Percentiles rank a stretch among this genome's conserved stretches.
These are phyloP conservation scores for Porphyrio hochstetteri DNA, from an alignment of 2,113 vertebrate genomes.

Conservation along the genomic window DNA sequence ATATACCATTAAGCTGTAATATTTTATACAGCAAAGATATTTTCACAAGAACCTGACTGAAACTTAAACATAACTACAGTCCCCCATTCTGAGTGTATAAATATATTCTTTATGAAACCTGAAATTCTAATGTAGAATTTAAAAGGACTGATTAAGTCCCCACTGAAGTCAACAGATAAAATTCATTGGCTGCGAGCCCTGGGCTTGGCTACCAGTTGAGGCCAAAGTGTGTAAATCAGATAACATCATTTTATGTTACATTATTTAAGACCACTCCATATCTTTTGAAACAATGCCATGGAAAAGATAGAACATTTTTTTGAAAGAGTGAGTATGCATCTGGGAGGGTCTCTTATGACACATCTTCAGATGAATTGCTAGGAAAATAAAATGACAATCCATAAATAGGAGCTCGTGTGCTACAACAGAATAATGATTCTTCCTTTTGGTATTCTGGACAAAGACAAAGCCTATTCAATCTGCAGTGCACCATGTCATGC, in stretches of 20 bases:
- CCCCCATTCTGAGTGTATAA: background rate
- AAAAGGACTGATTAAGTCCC: background rate
- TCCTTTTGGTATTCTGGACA: conserved; percentile 5
- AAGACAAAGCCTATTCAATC: conserved; percentile 16
- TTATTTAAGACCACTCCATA: background rate
- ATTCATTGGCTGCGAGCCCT: background rate
- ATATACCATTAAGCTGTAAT: background rate
- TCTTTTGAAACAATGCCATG: background rate
- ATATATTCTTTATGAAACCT: background rate
- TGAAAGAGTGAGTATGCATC: background rate
- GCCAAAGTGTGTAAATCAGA: background rate
- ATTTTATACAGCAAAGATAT: background rate
- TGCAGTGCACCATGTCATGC: background rate
- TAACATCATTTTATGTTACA: background rate
- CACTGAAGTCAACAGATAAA: background rate
- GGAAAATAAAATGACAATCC: background rate
- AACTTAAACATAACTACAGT: background rate
- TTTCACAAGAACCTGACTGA: background rate
- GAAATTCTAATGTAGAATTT: background rate
- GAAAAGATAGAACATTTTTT: background rate
- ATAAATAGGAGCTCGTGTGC: background rate
- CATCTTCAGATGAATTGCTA: background rate
- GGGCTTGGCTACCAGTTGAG: background rate
- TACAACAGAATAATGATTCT: conserved; percentile 8
- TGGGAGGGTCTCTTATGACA: background rate